These are phyloP conservation scores for Sebastes steindachneri DNA, from an alignment of 2,797 vertebrate species.

Conservation along the genomic window DNA sequence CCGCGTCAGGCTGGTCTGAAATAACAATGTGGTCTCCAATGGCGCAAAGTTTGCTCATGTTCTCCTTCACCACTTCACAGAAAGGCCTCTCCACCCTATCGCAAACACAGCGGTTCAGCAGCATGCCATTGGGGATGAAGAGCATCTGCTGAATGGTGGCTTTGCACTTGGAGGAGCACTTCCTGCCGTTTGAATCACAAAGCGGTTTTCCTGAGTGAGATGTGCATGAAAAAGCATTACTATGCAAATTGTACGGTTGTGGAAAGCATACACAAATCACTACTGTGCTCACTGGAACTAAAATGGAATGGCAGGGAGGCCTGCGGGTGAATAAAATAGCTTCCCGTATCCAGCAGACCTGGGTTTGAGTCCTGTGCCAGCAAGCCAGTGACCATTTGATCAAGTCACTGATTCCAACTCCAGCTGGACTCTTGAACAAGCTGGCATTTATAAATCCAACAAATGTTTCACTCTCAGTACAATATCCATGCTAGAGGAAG, in stretches of 20 bases:
- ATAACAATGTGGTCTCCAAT: slow-evolving; percentile 71
- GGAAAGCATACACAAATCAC: slow-evolving; percentile 25
- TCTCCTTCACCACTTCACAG: slow-evolving; percentile 87
- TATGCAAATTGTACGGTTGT: slow-evolving; percentile 18
- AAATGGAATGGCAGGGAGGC: neutral
- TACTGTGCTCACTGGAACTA: slow-evolving; percentile 22
- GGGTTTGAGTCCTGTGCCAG: slow-evolving; percentile 6
- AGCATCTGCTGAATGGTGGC: slow-evolving; percentile 85
- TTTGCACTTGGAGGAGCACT: slow-evolving; percentile 81
- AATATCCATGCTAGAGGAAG: slow-evolving; percentile 52
- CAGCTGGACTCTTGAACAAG: neutral
- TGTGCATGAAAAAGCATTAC: neutral
- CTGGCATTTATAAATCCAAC: slow-evolving; percentile 18
- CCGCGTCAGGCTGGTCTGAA: slow-evolving; percentile 70
- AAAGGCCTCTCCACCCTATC: slow-evolving; percentile 87
- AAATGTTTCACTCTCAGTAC: slow-evolving; percentile 35
- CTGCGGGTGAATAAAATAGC: neutral
- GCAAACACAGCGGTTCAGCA: slow-evolving; percentile 85
- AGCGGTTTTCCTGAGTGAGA: slow-evolving; percentile 38
- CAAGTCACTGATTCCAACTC: slow-evolving; percentile 2
- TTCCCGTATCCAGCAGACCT: slow-evolving; percentile 17
- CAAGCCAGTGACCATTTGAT: neutral
- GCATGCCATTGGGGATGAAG: slow-evolving; percentile 77
- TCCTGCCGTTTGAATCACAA: slow-evolving; percentile 76
- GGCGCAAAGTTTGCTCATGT: slow-evolving; percentile 84